These are phyloP conservation scores for Melanotaenia duboulayi DNA, from an alignment of 2,113 vertebrate species.

Conservation along the genomic window DNA sequence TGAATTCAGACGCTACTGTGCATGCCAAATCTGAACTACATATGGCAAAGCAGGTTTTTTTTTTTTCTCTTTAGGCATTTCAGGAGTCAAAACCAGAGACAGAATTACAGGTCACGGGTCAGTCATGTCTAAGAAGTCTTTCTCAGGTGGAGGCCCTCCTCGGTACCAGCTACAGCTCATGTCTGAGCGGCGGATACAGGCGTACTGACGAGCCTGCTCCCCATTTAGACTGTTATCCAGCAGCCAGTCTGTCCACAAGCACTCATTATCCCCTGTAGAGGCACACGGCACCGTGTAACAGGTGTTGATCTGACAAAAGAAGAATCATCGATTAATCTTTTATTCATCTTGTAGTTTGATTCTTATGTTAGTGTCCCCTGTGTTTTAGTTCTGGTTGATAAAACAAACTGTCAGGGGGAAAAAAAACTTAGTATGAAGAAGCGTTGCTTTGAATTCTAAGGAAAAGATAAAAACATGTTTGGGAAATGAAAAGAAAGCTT, in stretches of 20 bases:
- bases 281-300: conserved; percentile 88
- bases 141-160: conserved; percentile 84
- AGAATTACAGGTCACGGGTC: conserved; percentile 84
- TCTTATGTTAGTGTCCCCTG: background rate
- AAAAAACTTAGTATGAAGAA: no score
- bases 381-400: background rate
- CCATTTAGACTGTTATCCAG: conserved; percentile 85
- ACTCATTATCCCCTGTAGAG: conserved; percentile 85
- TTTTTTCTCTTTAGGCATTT: conserved; percentile 31
- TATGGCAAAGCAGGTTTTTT: conserved; percentile 41
- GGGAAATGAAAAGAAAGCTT: background rate
- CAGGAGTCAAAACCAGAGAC: conserved; percentile 1
- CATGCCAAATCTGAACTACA: conserved; percentile 40
- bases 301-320: conserved; percentile 86
- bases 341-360: background rate
- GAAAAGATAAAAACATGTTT: background rate
- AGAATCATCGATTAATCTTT: conserved; percentile 8
- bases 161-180: conserved; percentile 92
- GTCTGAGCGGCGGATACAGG: conserved; percentile 88
- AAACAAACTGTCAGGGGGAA: background rate
- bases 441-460: background rate
- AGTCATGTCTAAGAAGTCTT: conserved; percentile 87
- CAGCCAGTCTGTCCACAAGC: conserved; percentile 93
- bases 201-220: conserved; percentile 88
- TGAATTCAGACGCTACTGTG: conserved; percentile 41